phyloP scores from a whole-genome alignment of 2,797 vertebrate species.

The Anguilla pacifica region DNA sequence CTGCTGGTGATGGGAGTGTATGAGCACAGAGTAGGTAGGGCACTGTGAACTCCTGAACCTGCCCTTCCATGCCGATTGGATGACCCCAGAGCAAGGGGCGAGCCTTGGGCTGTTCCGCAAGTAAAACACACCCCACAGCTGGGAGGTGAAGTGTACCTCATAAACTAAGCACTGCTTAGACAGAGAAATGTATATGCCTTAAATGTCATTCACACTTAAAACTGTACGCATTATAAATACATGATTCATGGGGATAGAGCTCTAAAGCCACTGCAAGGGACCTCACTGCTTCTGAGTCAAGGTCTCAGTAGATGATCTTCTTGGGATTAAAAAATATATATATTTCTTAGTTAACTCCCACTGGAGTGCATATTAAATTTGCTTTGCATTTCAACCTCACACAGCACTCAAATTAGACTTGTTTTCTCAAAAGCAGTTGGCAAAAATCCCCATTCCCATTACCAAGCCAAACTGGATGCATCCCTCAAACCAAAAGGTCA shows the following conservation, averaged over 20 bases:
- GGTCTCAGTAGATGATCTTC: background rate
- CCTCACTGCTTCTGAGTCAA: background rate
- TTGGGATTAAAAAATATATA: background rate
- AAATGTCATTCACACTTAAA: background rate
- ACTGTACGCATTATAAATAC: background rate
- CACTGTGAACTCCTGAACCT: background rate
- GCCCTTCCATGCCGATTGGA: background rate
- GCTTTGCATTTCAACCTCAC: background rate
- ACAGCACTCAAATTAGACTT: background rate
- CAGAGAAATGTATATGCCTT: background rate
- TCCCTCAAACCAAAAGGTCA: background rate
- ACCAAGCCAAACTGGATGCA: background rate
- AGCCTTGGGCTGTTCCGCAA: background rate
- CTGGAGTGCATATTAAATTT: background rate
- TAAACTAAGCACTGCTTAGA: conserved; percentile 9
- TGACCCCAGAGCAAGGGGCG: background rate
- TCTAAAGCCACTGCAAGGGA: background rate
- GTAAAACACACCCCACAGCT: conserved; percentile 26
- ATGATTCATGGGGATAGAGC: background rate
- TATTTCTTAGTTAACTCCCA: background rate
- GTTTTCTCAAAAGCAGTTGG: background rate
- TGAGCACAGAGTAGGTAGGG: background rate
- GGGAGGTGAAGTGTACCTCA: background rate
- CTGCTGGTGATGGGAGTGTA: background rate
- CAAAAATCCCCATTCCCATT: background rate